These are phyloP conservation scores for Taxidea taxus DNA, from an alignment of 2,113 vertebrate genomes.

Conservation along the genomic window DNA sequence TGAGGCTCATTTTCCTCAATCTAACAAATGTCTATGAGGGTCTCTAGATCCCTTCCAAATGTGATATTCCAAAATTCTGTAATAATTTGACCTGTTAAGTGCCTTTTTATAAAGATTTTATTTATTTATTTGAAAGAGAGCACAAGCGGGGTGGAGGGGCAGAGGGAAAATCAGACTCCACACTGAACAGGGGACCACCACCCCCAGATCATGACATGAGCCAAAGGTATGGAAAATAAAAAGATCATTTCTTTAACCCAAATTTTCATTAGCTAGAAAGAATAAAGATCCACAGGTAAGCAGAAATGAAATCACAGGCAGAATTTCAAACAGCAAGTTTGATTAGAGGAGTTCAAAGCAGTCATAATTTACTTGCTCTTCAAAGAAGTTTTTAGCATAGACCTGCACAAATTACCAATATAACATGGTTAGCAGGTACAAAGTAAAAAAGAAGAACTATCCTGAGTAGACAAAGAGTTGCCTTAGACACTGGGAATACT, in stretches of 20 bases:
- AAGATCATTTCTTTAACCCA: conserved; percentile 23
- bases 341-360: conserved; percentile 59
- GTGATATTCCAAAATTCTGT: not conserved
- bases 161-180: not conserved
- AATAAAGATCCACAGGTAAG: conserved; percentile 5
- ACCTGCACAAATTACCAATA: conserved; percentile 34
- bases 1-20: not conserved
- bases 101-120: not conserved
- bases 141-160: no score
- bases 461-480: not conserved
- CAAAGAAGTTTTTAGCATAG: conserved; percentile 31
- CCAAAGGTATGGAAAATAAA: not conserved
- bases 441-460: not conserved
- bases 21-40: not conserved
- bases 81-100: conserved; percentile 7
- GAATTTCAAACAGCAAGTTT: conserved; percentile 43
- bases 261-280: conserved; percentile 47
- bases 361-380: conserved; percentile 28
- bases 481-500: not conserved
- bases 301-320: conserved; percentile 36
- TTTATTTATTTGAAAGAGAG: not conserved
- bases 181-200: not conserved
- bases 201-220: not conserved
- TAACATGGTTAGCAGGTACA: conserved; percentile 4
- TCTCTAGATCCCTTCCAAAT: not conserved